A percentile compares a stretch with the other conserved stretches of the same genome.
phyloP scores from a whole-genome alignment of 2,888 invertebrate genomes.

The Xestobium rufovillosum region DNA sequence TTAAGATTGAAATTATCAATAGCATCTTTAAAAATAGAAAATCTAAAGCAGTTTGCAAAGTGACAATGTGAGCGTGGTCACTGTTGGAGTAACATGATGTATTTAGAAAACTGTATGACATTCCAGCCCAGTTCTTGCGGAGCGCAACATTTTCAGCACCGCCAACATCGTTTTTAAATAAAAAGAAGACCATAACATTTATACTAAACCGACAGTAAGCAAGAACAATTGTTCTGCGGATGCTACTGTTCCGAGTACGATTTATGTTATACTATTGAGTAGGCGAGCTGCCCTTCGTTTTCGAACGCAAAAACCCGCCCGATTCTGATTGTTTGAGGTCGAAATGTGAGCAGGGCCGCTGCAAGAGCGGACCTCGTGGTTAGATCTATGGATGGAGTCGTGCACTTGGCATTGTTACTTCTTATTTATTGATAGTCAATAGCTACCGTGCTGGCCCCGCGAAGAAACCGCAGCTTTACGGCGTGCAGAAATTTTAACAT shows the following conservation, averaged over 20 bases:
- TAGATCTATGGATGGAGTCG: conserved; percentile 38
- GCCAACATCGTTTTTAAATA: conserved; percentile 28
- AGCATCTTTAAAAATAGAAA: no score
- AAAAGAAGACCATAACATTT: conserved; percentile 36
- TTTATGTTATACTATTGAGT: conserved; percentile 40
- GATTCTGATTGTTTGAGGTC: conserved; percentile 32
- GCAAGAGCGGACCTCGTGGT: conserved; percentile 30
- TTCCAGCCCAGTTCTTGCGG: no score
- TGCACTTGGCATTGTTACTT: conserved; percentile 42
- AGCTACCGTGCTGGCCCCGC: conserved; percentile 36
- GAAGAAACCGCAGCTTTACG: conserved; percentile 26
- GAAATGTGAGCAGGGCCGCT: conserved; percentile 27
- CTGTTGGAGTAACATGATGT: no score
- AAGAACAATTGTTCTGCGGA: conserved; percentile 43
- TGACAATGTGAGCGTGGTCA: no score
- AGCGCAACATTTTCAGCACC: conserved; percentile 29
- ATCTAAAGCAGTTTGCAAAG: no score
- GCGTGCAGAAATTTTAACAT: conserved; percentile 28
- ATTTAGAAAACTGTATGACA: no score
- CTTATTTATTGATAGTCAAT: conserved; percentile 43
- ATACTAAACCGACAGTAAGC: conserved; percentile 41
- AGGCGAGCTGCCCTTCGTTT: no score
- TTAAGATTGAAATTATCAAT: no score
- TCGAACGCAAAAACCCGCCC: no score
- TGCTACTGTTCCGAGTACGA: conserved; percentile 42